Percentiles rank a stretch among this genome's conserved stretches.
Evolutionary conservation across 2,113 vertebrate genomes (phyloP).

Genomic region (Cyprinodon brontotheroides): DNA sequence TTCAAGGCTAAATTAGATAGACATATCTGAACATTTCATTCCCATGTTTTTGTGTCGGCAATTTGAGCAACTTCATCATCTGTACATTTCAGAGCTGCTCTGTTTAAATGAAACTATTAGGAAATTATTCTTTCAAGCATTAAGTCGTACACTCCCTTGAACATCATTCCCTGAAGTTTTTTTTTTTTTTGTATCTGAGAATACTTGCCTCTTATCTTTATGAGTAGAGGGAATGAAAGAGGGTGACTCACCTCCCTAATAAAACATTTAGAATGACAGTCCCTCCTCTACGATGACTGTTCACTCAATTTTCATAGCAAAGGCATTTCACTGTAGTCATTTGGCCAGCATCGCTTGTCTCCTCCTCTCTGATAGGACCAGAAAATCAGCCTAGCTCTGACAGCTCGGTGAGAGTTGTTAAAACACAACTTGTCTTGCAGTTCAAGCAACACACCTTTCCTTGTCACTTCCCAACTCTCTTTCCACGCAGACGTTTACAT

Average conservation of each 20-base stretch:
- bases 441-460: constrained; percentile 13
- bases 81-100: no score
- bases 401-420: constrained; percentile 3
- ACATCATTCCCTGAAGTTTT: no score
- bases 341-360: constrained; percentile 32
- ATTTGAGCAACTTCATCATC: no score
- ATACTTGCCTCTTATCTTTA: constrained; percentile 5
- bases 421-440: not conserved
- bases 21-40: no score
- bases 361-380: constrained; percentile 5
- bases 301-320: not conserved
- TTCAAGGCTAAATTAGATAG: no score
- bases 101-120: no score
- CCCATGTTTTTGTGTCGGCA: no score
- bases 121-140: no score
- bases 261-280: constrained; percentile 16
- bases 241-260: constrained; percentile 18
- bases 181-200: not conserved
- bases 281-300: constrained; percentile 1
- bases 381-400: not conserved
- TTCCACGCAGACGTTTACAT: constrained; percentile 11
- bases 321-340: not conserved
- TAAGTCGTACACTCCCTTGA: no score
- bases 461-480: constrained; percentile 16
- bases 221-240: not conserved